Conservation (phyloP, 2,888 invertebrate species). For the Parascotia fuliginaria region DNA sequence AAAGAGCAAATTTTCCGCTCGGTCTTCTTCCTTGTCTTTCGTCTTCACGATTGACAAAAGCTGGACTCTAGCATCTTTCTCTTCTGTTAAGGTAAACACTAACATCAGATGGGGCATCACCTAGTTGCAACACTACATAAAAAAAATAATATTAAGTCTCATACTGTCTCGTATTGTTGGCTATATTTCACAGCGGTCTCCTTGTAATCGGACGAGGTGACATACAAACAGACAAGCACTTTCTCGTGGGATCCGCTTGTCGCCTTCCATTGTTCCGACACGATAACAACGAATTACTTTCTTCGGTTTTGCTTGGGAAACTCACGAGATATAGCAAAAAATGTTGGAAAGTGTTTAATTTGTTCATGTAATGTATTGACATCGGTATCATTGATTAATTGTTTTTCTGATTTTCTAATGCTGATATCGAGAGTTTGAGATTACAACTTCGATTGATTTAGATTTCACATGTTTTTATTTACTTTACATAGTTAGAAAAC, state of each 20-base stretch:
- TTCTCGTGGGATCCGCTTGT: constrained; percentile 67
- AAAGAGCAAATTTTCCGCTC: too few species aligned
- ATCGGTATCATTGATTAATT: not conserved
- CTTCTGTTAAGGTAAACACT: too few species aligned
- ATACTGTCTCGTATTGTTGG: constrained; percentile 16
- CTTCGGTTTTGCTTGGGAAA: constrained; percentile 52
- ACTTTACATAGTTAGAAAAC: too few species aligned
- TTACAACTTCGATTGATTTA: not conserved
- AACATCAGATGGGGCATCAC: too few species aligned
- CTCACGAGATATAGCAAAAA: constrained; percentile 43
- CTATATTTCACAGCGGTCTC: constrained; percentile 34
- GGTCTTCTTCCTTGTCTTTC: too few species aligned
- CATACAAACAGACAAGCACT: constrained; percentile 58
- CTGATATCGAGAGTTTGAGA: not conserved
- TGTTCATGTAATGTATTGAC: constrained; percentile 1
- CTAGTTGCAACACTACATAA: too few species aligned
- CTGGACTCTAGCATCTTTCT: too few species aligned
- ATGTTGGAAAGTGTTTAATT: constrained; percentile 12
- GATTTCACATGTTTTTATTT: not conserved
- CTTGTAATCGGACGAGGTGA: constrained; percentile 43
- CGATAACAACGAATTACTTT: constrained; percentile 57
- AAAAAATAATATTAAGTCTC: too few species aligned
- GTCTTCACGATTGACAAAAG: too few species aligned
- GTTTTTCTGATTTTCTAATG: not conserved
- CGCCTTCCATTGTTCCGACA: constrained; percentile 46